Conservation (phyloP, 37 sponge, comb jelly and placozoan species). For the Halisarca cf. caerulea region DNA sequence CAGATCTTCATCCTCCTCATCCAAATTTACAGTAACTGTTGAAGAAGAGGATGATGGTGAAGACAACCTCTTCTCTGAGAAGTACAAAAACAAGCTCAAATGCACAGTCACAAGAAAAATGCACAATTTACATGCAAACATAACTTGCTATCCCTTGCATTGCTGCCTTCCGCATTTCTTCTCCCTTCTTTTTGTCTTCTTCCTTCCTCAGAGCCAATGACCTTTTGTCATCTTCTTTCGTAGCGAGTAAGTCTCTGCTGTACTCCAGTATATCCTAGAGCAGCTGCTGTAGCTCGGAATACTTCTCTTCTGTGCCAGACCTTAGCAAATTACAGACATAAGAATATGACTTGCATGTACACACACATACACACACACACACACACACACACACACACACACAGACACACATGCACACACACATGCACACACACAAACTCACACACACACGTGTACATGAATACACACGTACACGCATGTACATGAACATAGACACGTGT, state of each 20-base stretch:
- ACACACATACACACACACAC: too few relatives aligned
- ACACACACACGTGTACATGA: background rate
- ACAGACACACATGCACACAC: background rate
- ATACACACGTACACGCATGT: too few relatives aligned
- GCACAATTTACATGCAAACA: background rate
- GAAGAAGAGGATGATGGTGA: too few relatives aligned
- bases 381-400: background rate
- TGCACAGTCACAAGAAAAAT: background rate
- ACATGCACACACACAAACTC: background rate
- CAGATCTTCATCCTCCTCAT: background rate
- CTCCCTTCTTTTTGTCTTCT: background rate
- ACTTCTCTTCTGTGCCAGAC: slow-evolving; percentile 3
- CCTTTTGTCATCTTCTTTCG: background rate
- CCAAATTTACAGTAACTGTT: background rate
- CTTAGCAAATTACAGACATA: too few relatives aligned
- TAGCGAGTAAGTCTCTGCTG: background rate
- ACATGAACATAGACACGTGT: too few relatives aligned
- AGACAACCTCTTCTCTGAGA: background rate
- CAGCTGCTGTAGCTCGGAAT: background rate
- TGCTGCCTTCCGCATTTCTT: background rate
- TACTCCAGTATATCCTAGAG: background rate
- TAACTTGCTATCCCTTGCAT: background rate
- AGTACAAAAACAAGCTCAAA: background rate
- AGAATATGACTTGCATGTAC: too few relatives aligned
- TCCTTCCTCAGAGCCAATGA: background rate